Evolutionary conservation across 2,888 invertebrate species (phyloP).

Genomic region (Andrena trimmerana): DNA sequence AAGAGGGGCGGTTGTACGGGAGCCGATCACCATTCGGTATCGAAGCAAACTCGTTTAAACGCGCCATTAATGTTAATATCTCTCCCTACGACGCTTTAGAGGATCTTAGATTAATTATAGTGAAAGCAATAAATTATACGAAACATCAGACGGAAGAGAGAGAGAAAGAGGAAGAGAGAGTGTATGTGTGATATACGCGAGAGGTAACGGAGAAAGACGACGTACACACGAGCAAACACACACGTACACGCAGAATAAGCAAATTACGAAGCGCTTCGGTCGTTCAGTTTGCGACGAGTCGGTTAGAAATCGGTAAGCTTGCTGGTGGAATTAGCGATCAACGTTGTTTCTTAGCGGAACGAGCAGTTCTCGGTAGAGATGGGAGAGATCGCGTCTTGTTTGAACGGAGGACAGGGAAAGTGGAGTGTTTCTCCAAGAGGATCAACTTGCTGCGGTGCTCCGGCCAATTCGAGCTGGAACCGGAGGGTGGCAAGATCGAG

Average conservation of each 20-base stretch:
- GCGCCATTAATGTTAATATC: conserved; percentile 67
- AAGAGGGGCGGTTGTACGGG: conserved; percentile 43
- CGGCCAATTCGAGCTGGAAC: not conserved
- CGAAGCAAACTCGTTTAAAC: conserved; percentile 59
- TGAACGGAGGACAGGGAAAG: not conserved
- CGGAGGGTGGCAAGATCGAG: not conserved
- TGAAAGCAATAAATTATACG: conserved; percentile 70
- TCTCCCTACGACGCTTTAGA: conserved; percentile 73
- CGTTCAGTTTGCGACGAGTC: conserved; percentile 58
- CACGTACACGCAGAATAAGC: conserved; percentile 29
- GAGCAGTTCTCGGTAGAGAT: not conserved
- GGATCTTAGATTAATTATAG: conserved; percentile 68
- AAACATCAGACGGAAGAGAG: conserved; percentile 2
- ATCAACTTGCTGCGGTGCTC: not conserved
- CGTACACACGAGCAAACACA: conserved; percentile 19
- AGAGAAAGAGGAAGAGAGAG: not conserved
- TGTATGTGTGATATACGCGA: not conserved
- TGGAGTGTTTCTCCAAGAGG: not conserved
- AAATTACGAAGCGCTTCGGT: conserved; percentile 56
- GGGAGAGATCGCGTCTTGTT: not conserved
- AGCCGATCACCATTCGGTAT: conserved; percentile 46
- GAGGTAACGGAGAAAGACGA: conserved; percentile 3
- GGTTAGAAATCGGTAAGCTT: conserved; percentile 16
- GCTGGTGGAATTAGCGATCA: conserved; percentile 26
- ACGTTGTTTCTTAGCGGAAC: conserved; percentile 14